phyloP scores from a whole-genome alignment of 2,113 vertebrate genomes.

The Bubalus kerabau region DNA sequence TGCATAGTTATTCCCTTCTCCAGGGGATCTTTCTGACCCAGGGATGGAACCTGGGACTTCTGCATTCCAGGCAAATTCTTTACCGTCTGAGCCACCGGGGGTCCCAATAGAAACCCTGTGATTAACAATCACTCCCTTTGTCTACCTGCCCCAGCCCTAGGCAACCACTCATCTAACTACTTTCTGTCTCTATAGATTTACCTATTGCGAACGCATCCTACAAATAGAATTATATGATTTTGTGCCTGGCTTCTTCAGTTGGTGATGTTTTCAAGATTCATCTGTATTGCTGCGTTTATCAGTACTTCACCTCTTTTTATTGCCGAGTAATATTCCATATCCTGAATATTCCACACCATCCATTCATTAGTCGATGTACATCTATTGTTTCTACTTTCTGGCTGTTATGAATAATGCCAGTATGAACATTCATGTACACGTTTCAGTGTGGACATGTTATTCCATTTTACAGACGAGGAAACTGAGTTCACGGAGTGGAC shows the following conservation, averaged over 20 bases:
- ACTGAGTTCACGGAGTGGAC: not conserved
- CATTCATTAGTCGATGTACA: not conserved
- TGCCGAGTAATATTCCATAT: not conserved
- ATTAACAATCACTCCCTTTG: not conserved
- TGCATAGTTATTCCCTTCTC: not conserved
- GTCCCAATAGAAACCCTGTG: not conserved
- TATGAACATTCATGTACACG: not conserved
- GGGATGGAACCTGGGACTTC: not conserved
- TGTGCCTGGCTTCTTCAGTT: not conserved
- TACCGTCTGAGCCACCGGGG: not conserved
- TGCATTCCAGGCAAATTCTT: not conserved
- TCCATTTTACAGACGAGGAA: not conserved
- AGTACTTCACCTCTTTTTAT: not conserved
- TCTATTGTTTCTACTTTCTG: not conserved
- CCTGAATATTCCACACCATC: not conserved
- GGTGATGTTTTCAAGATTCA: not conserved
- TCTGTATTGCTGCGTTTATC: not conserved
- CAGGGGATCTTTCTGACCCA: not conserved
- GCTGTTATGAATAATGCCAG: not conserved
- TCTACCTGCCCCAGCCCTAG: not conserved
- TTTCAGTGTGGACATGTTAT: not conserved
- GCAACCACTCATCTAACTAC: not conserved
- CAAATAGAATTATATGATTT: not conserved
- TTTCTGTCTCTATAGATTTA: not conserved
- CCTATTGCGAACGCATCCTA: not conserved